A percentile compares a stretch with the other conserved stretches of the same genome.
Conservation (phyloP, 2,888 invertebrate species). For the Trichopria drosophilae region DNA sequence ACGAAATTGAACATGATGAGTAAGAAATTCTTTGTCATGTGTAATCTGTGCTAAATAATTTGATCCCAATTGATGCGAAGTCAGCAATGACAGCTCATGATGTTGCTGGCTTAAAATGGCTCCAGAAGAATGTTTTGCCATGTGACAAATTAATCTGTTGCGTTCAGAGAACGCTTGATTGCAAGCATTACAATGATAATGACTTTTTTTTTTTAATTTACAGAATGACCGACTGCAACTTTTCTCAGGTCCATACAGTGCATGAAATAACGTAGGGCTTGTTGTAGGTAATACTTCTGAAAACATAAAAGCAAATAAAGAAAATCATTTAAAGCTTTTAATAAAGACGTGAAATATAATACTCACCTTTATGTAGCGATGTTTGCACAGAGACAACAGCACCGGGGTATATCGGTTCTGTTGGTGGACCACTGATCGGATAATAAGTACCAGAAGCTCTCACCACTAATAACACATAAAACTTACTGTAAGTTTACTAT, state of each 20-base stretch:
- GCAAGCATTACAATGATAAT: constrained; percentile 79
- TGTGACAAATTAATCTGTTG: constrained; percentile 69
- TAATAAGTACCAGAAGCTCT: constrained; percentile 92
- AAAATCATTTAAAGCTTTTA: constrained; percentile 49
- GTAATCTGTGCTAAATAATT: constrained; percentile 49
- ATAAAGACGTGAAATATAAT: too few species aligned
- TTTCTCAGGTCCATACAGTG: constrained; percentile 66
- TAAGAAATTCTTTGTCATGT: too few species aligned
- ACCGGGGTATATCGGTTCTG: constrained; percentile 64
- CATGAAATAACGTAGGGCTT: constrained; percentile 55
- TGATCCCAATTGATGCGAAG: constrained; percentile 46
- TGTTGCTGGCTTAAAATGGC: constrained; percentile 61
- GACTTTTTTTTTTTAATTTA: constrained; percentile 76
- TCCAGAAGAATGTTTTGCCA: constrained; percentile 70
- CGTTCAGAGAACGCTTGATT: constrained; percentile 79
- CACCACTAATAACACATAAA: constrained; percentile 82
- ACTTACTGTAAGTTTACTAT: too few species aligned
- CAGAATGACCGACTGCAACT: constrained; percentile 78
- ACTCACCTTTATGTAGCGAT: constrained; percentile 62
- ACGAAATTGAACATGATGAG: too few species aligned
- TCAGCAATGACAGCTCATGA: constrained; percentile 49
- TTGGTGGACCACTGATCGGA: constrained; percentile 74
- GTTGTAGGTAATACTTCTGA: constrained; percentile 26
- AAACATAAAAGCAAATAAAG: constrained; percentile 5
- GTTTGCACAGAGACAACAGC: constrained; percentile 60